These are phyloP conservation scores for Odontomyia ornata DNA, from an alignment of 2,888 invertebrate species.

Conservation along the genomic window DNA sequence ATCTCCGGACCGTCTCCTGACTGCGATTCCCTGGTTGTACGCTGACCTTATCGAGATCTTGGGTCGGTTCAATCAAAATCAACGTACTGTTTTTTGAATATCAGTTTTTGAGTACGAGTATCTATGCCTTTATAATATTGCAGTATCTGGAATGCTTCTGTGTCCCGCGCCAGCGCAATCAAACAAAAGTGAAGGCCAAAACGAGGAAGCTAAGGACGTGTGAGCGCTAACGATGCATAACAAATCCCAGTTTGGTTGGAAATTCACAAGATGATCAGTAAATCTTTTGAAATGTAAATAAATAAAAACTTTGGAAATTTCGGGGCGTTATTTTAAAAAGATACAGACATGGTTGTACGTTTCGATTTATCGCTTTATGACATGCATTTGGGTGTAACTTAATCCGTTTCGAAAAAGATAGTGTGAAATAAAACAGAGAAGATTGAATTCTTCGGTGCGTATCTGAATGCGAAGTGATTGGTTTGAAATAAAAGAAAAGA, in stretches of 20 bases:
- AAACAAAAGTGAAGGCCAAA: not conserved
- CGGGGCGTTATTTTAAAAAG: slow-evolving; percentile 45
- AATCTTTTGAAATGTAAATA: slow-evolving; percentile 22
- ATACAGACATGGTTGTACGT: slow-evolving; percentile 47
- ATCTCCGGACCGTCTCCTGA: not conserved
- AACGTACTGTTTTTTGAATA: not conserved
- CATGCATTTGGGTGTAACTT: slow-evolving; percentile 50
- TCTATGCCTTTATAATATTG: not conserved
- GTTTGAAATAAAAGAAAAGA: slow-evolving; percentile 13
- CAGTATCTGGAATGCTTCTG: not conserved
- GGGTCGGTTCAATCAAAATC: not conserved
- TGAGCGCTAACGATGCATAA: too few relatives aligned
- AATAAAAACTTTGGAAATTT: slow-evolving; percentile 14
- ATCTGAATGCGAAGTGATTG: not conserved
- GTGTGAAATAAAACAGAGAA: slow-evolving; percentile 25
- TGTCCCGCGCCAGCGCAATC: not conserved
- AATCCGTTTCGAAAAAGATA: slow-evolving; percentile 46
- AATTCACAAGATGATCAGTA: not conserved
- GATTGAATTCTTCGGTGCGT: not conserved
- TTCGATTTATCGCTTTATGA: slow-evolving; percentile 49
- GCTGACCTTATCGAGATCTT: not conserved
- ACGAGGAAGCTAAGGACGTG: not conserved
- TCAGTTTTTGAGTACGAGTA: not conserved
- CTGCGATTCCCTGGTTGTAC: not conserved
- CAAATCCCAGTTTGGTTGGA: too few relatives aligned